Conservation (phyloP, 2,797 vertebrate species). For the Phataginus tricuspis region DNA sequence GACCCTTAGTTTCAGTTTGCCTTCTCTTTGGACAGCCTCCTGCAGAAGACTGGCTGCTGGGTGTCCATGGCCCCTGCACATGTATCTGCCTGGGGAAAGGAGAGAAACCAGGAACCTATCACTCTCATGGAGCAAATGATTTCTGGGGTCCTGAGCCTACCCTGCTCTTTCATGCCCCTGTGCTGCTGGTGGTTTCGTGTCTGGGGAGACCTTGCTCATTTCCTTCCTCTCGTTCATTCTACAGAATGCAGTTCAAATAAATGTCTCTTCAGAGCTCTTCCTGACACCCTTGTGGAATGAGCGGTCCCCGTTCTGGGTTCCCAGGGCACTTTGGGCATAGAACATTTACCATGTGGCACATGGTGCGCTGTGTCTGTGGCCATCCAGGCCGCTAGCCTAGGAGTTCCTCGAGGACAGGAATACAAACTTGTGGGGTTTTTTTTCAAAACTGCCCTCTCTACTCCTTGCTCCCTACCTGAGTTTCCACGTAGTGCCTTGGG, state of each 20-base stretch:
- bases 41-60: background rate
- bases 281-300: background rate
- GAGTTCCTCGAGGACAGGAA: background rate
- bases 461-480: background rate
- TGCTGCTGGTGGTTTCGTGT: background rate
- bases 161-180: background rate
- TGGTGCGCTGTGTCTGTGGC: rapidly evolving
- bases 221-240: background rate
- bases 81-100: background rate
- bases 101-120: background rate
- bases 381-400: background rate
- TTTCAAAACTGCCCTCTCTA: background rate
- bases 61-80: rapidly evolving
- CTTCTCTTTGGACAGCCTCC: background rate
- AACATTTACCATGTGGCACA: background rate
- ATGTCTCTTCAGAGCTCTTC: background rate
- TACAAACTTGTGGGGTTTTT: no score
- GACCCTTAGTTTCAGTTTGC: background rate
- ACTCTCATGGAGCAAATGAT: background rate
- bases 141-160: background rate
- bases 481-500: background rate
- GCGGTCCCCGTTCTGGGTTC: background rate
- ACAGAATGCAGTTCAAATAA: background rate
- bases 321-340: background rate
- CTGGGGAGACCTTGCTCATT: background rate